Evolutionary conservation across 2,113 vertebrate species (phyloP).

Genomic region (Actenoides lindsayi): DNA sequence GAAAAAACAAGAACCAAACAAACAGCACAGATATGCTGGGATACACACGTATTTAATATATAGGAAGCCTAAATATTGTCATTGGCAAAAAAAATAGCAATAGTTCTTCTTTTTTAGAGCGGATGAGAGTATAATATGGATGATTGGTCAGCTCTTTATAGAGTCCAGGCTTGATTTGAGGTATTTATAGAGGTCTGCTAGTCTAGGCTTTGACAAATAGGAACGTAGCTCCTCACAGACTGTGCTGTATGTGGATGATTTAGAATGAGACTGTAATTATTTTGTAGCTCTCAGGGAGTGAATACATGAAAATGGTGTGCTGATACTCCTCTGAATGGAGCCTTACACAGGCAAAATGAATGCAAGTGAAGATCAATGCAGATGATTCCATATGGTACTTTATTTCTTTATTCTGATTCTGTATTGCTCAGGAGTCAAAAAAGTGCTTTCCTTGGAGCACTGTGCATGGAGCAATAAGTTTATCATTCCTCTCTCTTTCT

Average conservation of each 20-base stretch:
- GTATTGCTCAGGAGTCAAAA: neutral
- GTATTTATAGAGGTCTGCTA: neutral
- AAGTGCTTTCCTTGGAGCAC: neutral
- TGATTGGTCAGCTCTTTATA: neutral
- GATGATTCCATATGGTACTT: neutral
- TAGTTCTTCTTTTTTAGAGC: neutral
- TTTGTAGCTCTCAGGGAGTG: neutral
- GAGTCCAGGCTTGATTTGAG: neutral
- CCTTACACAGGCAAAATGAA: neutral
- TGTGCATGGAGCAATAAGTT: neutral
- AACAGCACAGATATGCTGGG: neutral
- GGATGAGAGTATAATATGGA: neutral
- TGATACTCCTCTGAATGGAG: neutral
- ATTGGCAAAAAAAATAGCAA: neutral
- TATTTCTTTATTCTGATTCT: neutral
- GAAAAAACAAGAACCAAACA: accelerated
- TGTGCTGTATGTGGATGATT: neutral
- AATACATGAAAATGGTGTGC: neutral
- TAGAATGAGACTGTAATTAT: neutral
- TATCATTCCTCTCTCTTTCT: neutral
- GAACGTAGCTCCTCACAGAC: neutral
- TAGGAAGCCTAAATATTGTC: neutral
- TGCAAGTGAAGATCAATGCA: neutral
- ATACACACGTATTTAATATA: neutral
- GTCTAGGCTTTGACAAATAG: neutral